phyloP scores from a whole-genome alignment of 2,113 vertebrate species.

The Emberiza fucata region DNA sequence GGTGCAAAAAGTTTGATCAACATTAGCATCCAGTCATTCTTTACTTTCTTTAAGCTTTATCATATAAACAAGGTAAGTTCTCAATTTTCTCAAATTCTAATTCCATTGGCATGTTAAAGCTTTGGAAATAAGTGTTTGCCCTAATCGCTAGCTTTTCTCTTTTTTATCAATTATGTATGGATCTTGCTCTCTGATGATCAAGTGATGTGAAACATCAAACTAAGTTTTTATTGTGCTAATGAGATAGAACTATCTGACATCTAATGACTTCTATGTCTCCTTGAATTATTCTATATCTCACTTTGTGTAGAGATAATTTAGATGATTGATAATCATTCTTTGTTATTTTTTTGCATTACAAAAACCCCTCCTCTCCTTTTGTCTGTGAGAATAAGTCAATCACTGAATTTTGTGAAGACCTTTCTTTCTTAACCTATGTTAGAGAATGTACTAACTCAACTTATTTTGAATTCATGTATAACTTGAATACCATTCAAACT shows the following conservation, averaged over 20 bases:
- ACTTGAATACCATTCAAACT: neutral
- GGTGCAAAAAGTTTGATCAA: neutral
- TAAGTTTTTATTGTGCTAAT: slow-evolving; percentile 44
- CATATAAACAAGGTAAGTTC: neutral
- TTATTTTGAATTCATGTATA: neutral
- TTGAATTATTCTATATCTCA: slow-evolving; percentile 21
- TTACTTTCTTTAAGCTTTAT: neutral
- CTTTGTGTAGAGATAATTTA: neutral
- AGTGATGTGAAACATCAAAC: slow-evolving; percentile 4
- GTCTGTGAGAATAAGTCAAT: neutral
- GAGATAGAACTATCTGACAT: slow-evolving; percentile 15
- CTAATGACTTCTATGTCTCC: slow-evolving; percentile 31
- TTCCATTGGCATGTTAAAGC: neutral
- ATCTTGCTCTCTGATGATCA: slow-evolving; percentile 19
- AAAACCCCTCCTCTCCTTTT: neutral
- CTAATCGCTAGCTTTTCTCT: neutral
- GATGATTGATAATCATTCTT: neutral
- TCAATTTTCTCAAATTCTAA: neutral
- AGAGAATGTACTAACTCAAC: neutral
- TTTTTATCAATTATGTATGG: slow-evolving; percentile 44
- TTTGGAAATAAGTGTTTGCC: neutral
- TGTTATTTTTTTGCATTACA: neutral
- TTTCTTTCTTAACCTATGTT: neutral
- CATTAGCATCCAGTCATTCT: neutral
- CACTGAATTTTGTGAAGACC: neutral